A percentile compares a stretch with the other conserved stretches of the same genome.
Evolutionary conservation across 2,113 vertebrate species (phyloP).

Genomic region (Falcunculus frontatus): DNA sequence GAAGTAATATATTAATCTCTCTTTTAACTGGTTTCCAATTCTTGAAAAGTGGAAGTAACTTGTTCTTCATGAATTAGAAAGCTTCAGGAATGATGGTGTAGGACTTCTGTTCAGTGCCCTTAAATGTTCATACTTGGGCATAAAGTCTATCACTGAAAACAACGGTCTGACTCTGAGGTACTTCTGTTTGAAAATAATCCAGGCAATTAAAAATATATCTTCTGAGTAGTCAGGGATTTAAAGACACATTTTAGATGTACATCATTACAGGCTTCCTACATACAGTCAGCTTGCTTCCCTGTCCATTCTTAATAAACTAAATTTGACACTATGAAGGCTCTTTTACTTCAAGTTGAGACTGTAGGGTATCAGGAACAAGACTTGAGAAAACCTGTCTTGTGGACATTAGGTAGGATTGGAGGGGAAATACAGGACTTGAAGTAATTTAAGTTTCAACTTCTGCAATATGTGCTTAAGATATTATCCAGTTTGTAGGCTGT

Average conservation of each 20-base stretch:
- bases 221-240: background rate
- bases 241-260: background rate
- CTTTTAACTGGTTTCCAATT: background rate
- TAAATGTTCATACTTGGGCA: background rate
- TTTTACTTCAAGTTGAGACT: background rate
- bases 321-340: background rate
- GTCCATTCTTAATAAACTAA: background rate
- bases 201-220: background rate
- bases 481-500: background rate
- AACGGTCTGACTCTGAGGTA: accelerated
- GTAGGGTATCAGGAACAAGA: background rate
- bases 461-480: background rate
- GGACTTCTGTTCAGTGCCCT: background rate
- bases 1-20: background rate
- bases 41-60: background rate
- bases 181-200: background rate
- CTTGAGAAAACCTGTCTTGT: background rate
- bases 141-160: background rate
- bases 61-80: background rate
- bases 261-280: background rate
- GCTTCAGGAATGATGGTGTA: background rate
- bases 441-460: background rate
- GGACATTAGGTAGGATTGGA: background rate
- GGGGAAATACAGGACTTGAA: background rate
- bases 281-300: background rate